These are phyloP conservation scores for Hetaerina titia DNA, from an alignment of 2,888 invertebrate genomes.

Conservation along the genomic window DNA sequence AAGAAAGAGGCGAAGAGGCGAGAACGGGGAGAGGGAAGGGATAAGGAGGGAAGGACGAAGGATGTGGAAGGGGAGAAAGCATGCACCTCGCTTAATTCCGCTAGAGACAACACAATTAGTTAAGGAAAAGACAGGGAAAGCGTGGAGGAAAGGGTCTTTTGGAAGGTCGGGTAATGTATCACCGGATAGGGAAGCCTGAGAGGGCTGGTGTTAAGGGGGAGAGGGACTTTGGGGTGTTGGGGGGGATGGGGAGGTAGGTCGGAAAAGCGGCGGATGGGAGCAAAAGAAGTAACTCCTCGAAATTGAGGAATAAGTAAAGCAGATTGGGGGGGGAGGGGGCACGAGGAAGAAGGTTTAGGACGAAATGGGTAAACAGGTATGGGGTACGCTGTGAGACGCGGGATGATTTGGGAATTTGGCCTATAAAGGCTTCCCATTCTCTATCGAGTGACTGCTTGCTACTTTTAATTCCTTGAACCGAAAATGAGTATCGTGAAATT, in stretches of 20 bases:
- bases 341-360: not conserved
- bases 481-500: not conserved
- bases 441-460: not conserved
- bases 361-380: not conserved
- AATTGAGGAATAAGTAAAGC: not conserved
- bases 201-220: not conserved
- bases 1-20: not conserved
- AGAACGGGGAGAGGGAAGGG: not conserved
- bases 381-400: not conserved
- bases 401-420: not conserved
- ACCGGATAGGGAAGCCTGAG: conserved; percentile 1
- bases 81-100: conserved; percentile 48
- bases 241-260: not conserved
- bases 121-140: not conserved
- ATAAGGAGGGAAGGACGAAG: not conserved
- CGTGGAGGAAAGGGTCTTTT: not conserved
- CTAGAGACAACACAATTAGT: conserved; percentile 63
- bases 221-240: not conserved
- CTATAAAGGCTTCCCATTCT: not conserved
- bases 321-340: not conserved
- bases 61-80: not conserved
- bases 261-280: not conserved
- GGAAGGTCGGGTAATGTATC: conserved; percentile 56
- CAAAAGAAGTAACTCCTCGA: conserved; percentile 32
- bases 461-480: conserved; percentile 4